Conservation (phyloP, 2,113 vertebrate genomes). For the Xiphias gladius region DNA sequence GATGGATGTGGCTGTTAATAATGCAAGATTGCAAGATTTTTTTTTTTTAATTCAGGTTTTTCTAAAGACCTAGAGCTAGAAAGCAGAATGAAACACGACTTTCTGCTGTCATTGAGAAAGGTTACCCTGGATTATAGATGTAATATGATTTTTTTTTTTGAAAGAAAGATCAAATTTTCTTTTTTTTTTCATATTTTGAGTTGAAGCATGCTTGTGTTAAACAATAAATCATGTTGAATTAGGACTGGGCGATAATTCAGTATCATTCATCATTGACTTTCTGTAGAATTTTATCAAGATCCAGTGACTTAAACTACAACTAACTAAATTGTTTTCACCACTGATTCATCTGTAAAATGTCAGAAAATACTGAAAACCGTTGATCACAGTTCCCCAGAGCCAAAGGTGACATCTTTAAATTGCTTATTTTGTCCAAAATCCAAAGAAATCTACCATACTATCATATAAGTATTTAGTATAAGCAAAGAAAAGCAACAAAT, state of each 20-base stretch:
- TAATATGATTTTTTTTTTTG: not conserved
- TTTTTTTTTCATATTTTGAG: not conserved
- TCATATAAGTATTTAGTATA: too few species aligned
- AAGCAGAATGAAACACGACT: slow-evolving; percentile 49
- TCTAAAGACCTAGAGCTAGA: slow-evolving; percentile 31
- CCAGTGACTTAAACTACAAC: too few species aligned
- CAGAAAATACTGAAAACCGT: too few species aligned
- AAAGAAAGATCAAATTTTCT: not conserved
- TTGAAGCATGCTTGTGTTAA: not conserved
- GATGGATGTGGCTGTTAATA: slow-evolving; percentile 74
- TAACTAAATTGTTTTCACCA: too few species aligned
- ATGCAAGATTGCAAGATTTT: too few species aligned
- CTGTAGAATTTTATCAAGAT: not conserved
- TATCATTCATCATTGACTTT: not conserved
- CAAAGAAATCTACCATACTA: too few species aligned
- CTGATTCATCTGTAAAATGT: too few species aligned
- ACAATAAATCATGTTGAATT: not conserved
- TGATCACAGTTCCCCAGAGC: too few species aligned
- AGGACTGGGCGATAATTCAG: not conserved
- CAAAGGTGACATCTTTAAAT: too few species aligned
- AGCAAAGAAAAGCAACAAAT: too few species aligned
- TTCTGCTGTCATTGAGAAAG: slow-evolving; percentile 43
- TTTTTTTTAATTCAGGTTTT: slow-evolving; percentile 57
- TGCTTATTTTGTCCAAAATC: too few species aligned
- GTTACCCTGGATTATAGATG: not conserved